Evolutionary conservation across 2,888 invertebrate genomes (phyloP), one percentile per base, ranked within the genome.

Genomic region (Bursaphelenchus okinawaensis): DNA sequence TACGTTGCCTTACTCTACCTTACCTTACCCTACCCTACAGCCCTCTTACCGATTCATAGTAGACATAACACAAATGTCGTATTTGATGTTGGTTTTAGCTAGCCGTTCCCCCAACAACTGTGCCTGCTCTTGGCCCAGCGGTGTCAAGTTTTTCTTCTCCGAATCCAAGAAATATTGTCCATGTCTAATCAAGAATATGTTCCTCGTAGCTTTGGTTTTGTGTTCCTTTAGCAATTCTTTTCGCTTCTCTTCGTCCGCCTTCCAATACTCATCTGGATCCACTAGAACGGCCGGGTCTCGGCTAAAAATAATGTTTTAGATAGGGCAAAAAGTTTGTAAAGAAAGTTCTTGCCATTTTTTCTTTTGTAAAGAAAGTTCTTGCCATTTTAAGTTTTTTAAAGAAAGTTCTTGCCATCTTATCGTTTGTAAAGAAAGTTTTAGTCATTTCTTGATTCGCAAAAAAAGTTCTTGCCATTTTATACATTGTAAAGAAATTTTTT

Each of bases 101-200:
- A 98, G 85, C 22, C 88, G 87, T 74, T 88, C 85, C 0, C 94
- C 98, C 0, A 94, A 91, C 40, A 88, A 83, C 50, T 89, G 88
- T 0, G 96, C 96, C 86, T 98, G 96, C 66, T 88, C 86, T 76
- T 87, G 87, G 87, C 93, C 93, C 64, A 93, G 85, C 55, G 88
- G 87, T 0, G 95, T 94, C 12, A 95, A 87, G 61, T 86, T 85
- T 77, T 90, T 87, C 76, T 90, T 87, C 28, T 84, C 86, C 51
- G 89, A 84, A 78, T 92, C 86, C 51, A 89, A 84, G 77, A 92
- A 87, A 83, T 96, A 98, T 58, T 71, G 95, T 0, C 96, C 98
- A 84, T 98, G 96, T 51, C 96, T 87, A 66, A 96, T 90, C 19
- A 96, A 86, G 74, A 96, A 87, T 60, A 96, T 84, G 83, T 95